These are phyloP conservation scores for Hemithea aestivaria DNA, from an alignment of 2,888 invertebrate species.

Conservation along the genomic window DNA sequence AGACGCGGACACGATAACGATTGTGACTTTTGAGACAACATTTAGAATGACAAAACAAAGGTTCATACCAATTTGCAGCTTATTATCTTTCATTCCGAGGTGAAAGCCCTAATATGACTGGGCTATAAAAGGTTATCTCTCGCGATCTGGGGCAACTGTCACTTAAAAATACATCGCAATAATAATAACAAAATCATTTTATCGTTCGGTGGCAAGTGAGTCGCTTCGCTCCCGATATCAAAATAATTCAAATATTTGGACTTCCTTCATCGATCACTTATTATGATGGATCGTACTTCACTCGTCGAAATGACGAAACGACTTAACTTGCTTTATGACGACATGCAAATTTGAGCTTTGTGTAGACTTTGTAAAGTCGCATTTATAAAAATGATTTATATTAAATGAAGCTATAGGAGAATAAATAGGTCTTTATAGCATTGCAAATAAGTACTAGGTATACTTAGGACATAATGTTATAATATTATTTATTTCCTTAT, in stretches of 20 bases:
- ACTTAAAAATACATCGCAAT: conserved; percentile 1
- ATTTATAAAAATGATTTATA: conserved; percentile 12
- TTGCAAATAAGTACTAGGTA: conserved; percentile 9
- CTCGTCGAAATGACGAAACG: conserved; percentile 27
- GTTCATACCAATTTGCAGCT: no score
- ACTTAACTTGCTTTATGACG: conserved; percentile 16
- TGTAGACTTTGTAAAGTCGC: background rate
- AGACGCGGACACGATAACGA: no score
- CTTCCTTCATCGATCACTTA: conserved; percentile 72
- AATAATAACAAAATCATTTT: conserved; percentile 8
- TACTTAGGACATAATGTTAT: background rate
- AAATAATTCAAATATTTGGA: conserved; percentile 72
- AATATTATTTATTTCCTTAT: no score
- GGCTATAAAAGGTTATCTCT: no score
- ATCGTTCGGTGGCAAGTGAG: conserved; percentile 44
- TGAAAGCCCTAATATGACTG: no score
- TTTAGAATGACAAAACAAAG: no score
- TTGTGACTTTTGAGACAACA: no score
- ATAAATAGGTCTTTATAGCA: conserved; percentile 50
- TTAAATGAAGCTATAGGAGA: conserved; percentile 24
- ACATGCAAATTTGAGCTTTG: conserved; percentile 19
- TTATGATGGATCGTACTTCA: conserved; percentile 68
- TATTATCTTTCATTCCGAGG: no score
- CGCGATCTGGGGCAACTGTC: no score
- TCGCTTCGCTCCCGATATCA: conserved; percentile 30